Base-by-base conservation (phyloP, 2,113 vertebrate species). In the Excalfactoria chinensis region DNA sequence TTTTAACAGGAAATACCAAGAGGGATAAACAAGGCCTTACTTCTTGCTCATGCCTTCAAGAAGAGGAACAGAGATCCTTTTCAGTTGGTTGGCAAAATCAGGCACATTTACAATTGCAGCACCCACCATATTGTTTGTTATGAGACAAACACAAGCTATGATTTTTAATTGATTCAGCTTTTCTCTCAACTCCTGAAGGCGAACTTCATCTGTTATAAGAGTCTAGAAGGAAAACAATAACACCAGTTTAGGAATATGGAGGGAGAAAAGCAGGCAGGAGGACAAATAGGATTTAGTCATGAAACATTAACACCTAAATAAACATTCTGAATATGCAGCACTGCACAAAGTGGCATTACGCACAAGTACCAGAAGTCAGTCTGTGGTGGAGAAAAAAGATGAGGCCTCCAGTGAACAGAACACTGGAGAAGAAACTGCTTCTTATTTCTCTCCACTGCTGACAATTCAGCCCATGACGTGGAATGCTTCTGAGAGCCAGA, bases 11-110 rank as follows among this genome's bases (percentile, higher is more conserved):
- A 9, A 43, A n/a, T 7, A 63, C 2, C 3, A 64, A 25, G 10
- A 84, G 4, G 15, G 9, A 55, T 60, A 44, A 84, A 70, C 60
- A 86, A 98, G 23, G 53, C 21, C 99, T 98, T 95, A 99, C 99
- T 96, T 96, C 93, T 97, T 98, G 91, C 97, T 98, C 98, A 99
- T 98, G 89, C 98, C 98, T 84, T 99, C 98, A 59, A 99, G 98
- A 73, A 99, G 97, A 70, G 98, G 98, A 37, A 97, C 51, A 48
- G 97, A 97, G 97, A 99, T 98, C 95, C 95, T 98, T 96, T 99
- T 99, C 81, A 99, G 93, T 11, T 97, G 97, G 28, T 98, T 98
- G 40, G 97, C 96, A 82, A 99, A 96, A 43, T 97, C 96, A 23
- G 98, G 96, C 58, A 98, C 93, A 82, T 98, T 98, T 79, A 97